Evolutionary conservation across 37 sponge, comb jelly and placozoan species (phyloP), one percentile per base, ranked within the genome.

Genomic region (Crambe crambe): DNA sequence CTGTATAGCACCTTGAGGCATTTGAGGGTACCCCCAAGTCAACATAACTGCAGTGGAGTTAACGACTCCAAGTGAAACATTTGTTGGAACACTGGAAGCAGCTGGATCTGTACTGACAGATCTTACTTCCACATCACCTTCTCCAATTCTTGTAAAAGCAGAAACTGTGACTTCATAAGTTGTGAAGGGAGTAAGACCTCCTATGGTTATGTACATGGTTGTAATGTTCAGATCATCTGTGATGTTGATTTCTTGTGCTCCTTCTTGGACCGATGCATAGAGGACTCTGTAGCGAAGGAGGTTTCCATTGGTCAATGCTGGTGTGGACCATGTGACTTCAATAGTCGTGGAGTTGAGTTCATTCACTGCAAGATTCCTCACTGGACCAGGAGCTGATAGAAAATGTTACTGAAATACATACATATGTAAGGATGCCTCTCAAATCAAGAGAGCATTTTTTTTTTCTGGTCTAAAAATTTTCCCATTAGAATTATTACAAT

Each of bases 101-200:
- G 58, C 67, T 21, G 69, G 76, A 37, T 68, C 75, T 37, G 89
- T 89, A 4, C 54, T 58, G 1, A 27, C 39, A 22, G 39, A 38
- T 3, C 18, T 35, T 0, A 30, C 32, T 18, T 72, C 42, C 17
- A 20, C 20, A 25, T 30, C 27, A 58, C 89, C 89, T 22, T 39
- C n/a, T 67, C 89, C 89, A 51, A 79, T 40, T 21, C 79, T 35
- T 34, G 89, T 89, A 41, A 27, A 30, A 22, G 89, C 89, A 42
- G 61, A 35, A n/a, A 89, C 42, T 39, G 3, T 58, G 32, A 89
- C n/a, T 1, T 60, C 66, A 58, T 91, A 91, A 9, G 18, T 35
- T 15, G 88, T 87, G 57, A 59, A 83, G 37, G 70, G 74, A 75
- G 64, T 61, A 25, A 87, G 58, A 69, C 51, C 44, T 4, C 3